Percentiles rank a stretch among this genome's conserved stretches.
Conservation (phyloP, 2,797 vertebrate species). For the Notolabrus celidotus region DNA sequence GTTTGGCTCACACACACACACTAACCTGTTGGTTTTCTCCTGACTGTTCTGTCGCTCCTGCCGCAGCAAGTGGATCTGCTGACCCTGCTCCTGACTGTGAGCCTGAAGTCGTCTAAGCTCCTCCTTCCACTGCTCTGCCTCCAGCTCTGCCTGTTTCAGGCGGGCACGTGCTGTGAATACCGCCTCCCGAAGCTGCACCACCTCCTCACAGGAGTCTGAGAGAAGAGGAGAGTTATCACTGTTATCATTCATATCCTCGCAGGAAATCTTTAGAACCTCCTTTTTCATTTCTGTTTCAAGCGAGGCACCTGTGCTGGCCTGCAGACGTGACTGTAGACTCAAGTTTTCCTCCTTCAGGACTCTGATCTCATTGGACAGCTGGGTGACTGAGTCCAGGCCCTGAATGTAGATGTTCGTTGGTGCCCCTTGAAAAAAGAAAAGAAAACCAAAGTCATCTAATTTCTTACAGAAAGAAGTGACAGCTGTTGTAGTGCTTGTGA, state of each 20-base stretch:
- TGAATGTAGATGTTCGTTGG: constrained; percentile 88
- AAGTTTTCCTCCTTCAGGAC: constrained; percentile 90
- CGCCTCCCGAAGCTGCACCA: constrained; percentile 82
- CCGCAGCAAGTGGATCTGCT: constrained; percentile 86
- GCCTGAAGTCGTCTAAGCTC: constrained; percentile 84
- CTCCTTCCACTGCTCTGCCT: constrained; percentile 87
- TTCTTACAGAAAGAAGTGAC: neutral
- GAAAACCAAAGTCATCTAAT: neutral
- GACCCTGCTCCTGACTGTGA: constrained; percentile 87
- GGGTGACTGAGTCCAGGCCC: constrained; percentile 85
- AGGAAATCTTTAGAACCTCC: neutral
- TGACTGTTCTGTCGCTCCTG: constrained; percentile 87
- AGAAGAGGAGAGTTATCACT: neutral
- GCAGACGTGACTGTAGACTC: constrained; percentile 85
- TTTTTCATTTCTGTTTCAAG: neutral
- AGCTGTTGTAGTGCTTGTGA: neutral
- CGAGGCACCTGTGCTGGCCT: constrained; percentile 86
- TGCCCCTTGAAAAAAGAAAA: constrained; percentile 75
- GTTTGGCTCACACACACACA: constrained; percentile 5
- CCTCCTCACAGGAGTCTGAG: constrained; percentile 86
- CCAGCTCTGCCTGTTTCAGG: constrained; percentile 89
- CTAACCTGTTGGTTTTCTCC: constrained; percentile 90
- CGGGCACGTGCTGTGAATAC: constrained; percentile 84
- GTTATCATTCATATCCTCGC: neutral
- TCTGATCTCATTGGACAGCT: constrained; percentile 89